Percentiles rank a stretch among this genome's conserved stretches.
phyloP scores from a whole-genome alignment of 2,113 vertebrate species.

The Catharus minimus region DNA sequence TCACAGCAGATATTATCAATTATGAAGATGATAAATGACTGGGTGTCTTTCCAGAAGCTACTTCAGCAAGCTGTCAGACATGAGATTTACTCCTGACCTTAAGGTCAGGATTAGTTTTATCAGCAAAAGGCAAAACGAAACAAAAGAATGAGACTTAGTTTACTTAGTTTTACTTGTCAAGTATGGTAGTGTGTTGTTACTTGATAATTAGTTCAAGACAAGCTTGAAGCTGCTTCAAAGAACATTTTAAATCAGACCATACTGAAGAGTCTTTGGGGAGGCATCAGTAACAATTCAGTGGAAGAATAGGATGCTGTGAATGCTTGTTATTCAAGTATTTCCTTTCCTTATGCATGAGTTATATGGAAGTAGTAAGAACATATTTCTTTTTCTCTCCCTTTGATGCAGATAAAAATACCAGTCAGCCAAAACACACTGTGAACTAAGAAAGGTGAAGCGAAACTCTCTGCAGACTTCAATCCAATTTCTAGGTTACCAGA shows the following conservation, averaged over 20 bases:
- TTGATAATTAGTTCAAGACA: conserved; percentile 67
- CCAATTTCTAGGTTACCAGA: conserved; percentile 10
- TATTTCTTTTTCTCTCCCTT: conserved; percentile 5
- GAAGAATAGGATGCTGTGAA: conserved; percentile 10
- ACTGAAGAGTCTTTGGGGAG: conserved; percentile 29
- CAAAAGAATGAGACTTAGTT: conserved; percentile 32
- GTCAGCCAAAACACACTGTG: conserved; percentile 9
- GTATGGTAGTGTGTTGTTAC: conserved; percentile 5
- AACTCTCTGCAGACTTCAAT: conserved; percentile 18
- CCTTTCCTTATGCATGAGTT: conserved; percentile 6
- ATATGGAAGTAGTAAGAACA: not conserved
- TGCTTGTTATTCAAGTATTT: conserved; percentile 16
- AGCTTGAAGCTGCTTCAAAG: conserved; percentile 42
- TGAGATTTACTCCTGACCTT: conserved; percentile 50
- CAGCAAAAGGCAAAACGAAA: conserved; percentile 8
- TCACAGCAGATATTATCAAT: conserved; percentile 38
- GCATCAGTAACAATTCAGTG: conserved; percentile 30
- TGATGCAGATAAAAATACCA: conserved; percentile 22
- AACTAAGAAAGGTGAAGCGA: conserved; percentile 16
- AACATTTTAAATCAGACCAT: conserved; percentile 60
- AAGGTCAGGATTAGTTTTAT: conserved; percentile 56
- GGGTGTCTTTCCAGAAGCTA: conserved; percentile 48
- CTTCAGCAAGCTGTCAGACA: conserved; percentile 41
- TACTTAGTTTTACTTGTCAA: conserved; percentile 24
- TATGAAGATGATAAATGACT: conserved; percentile 62